Conservation (phyloP, 1,140 invertebrate genomes). For the Aethina tumida region DNA sequence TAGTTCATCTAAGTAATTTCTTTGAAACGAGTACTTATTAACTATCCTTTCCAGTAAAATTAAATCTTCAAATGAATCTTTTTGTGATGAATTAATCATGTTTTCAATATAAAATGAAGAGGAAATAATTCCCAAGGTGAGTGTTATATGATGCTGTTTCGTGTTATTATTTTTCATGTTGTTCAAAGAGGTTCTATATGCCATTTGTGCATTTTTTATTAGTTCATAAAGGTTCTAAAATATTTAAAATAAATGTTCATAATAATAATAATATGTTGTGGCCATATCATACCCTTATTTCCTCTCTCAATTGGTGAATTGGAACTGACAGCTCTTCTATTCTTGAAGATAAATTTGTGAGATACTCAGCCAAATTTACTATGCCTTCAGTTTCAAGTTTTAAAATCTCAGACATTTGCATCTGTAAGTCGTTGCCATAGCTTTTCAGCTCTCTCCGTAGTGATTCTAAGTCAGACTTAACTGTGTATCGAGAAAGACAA, state of each 20-base stretch:
- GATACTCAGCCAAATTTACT: slow-evolving; percentile 30
- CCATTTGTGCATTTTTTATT: slow-evolving; percentile 18
- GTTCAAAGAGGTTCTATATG: slow-evolving; percentile 19
- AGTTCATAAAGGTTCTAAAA: slow-evolving; percentile 22
- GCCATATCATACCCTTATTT: slow-evolving; percentile 22
- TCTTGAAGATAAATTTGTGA: slow-evolving; percentile 29
- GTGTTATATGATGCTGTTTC: slow-evolving; percentile 20
- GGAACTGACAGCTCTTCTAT: slow-evolving; percentile 26
- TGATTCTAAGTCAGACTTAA: slow-evolving; percentile 28
- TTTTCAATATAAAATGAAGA: slow-evolving; percentile 23
- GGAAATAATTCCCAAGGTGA: slow-evolving; percentile 24
- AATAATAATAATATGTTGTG: slow-evolving; percentile 1
- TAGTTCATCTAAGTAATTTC: slow-evolving; percentile 52
- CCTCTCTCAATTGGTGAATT: slow-evolving; percentile 27
- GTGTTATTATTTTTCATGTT: slow-evolving; percentile 21
- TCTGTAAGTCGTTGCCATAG: slow-evolving; percentile 26
- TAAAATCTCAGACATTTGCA: slow-evolving; percentile 29
- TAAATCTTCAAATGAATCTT: slow-evolving; percentile 18
- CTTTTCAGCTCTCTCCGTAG: slow-evolving; percentile 25
- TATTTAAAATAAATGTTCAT: slow-evolving; percentile 1
- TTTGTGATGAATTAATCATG: slow-evolving; percentile 18
- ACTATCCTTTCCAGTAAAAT: slow-evolving; percentile 41
- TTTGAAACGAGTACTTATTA: slow-evolving; percentile 52
- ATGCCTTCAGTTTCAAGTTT: slow-evolving; percentile 32
- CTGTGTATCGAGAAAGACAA: slow-evolving; percentile 23